These are phyloP conservation scores for Ariopsis seemanni DNA, from an alignment of 2,113 vertebrate species.

Conservation along the genomic window DNA sequence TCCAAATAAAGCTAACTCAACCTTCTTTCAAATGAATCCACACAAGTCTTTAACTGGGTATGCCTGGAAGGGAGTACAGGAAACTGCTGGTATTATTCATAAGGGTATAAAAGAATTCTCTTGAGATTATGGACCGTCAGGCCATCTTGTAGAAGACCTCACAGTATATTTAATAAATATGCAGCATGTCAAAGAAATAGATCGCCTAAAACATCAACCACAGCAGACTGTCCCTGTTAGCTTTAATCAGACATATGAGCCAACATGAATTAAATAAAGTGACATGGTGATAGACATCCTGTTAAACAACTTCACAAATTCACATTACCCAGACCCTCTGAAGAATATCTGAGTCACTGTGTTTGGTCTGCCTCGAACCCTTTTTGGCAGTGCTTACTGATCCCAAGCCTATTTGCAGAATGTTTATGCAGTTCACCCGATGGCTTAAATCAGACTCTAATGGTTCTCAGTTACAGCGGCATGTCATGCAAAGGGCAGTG, in stretches of 20 bases:
- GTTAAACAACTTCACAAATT: slow-evolving; percentile 11
- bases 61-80: slow-evolving; percentile 1
- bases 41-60: slow-evolving; percentile 14
- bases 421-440: slow-evolving; percentile 32
- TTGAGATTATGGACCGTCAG: neutral
- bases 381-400: slow-evolving; percentile 32
- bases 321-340: slow-evolving; percentile 5
- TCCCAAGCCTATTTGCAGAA: slow-evolving; percentile 26
- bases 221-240: neutral
- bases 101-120: neutral
- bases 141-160: neutral
- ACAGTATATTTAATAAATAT: neutral
- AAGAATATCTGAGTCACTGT: slow-evolving; percentile 31
- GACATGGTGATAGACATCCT: slow-evolving; percentile 1
- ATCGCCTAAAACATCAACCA: neutral
- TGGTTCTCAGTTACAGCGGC: neutral
- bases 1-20: slow-evolving; percentile 26
- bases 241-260: slow-evolving; percentile 19
- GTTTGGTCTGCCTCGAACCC: slow-evolving; percentile 15
- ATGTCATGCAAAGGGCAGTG: neutral
- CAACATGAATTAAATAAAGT: slow-evolving; percentile 15
- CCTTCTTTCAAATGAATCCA: slow-evolving; percentile 27
- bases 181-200: neutral
- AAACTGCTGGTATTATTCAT: neutral
- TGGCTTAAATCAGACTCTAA: slow-evolving; percentile 15